Evolutionary conservation across 23 tunicate species (phyloP).

Genomic region (Ascidia mentula): DNA sequence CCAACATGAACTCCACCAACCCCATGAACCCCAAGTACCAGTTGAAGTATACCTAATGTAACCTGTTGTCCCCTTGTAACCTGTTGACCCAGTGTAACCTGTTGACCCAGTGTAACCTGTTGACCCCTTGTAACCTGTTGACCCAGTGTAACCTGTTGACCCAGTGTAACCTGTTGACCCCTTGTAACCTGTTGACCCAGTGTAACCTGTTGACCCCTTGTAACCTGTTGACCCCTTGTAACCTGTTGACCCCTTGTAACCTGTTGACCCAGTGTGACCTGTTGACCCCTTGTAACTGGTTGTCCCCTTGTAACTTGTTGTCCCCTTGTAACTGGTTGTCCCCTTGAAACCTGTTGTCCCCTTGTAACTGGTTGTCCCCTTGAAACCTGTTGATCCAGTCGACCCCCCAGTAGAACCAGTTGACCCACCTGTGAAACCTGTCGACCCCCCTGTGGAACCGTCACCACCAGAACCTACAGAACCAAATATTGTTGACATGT

Average conservation of each 20-base stretch:
- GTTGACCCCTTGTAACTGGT: neutral
- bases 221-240: neutral
- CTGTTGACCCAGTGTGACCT: neutral
- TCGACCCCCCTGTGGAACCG: neutral
- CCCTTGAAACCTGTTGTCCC: neutral
- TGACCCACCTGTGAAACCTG: neutral
- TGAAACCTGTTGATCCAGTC: neutral
- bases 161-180: neutral
- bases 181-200: neutral
- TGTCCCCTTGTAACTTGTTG: neutral
- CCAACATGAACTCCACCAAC: neutral
- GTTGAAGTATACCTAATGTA: no score
- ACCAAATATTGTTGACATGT: no score
- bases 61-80: neutral
- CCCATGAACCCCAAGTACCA: neutral
- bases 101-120: neutral
- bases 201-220: neutral
- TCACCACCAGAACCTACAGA: neutral
- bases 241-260: neutral
- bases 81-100: neutral
- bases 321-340: neutral
- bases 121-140: neutral
- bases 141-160: neutral
- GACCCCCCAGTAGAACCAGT: neutral
- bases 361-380: neutral